Evolutionary conservation across 2,888 invertebrate genomes (phyloP), one percentile per base, ranked within the genome.

Genomic region (Trisateles emortualis): DNA sequence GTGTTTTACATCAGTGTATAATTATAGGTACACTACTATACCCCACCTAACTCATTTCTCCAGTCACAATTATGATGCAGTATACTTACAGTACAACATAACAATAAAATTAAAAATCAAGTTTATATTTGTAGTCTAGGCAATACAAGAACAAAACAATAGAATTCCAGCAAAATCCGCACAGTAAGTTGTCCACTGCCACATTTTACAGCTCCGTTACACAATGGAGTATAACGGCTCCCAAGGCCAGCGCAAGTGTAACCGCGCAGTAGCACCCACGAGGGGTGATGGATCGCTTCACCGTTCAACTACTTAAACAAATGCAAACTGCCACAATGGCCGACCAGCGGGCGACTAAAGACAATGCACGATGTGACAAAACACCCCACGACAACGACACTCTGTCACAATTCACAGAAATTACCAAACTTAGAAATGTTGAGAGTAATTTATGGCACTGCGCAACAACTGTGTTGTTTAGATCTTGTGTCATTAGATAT

Each of bases 191-290:
- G 13, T 36, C 36, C 41, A 39, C 26, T 13, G 30, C 47, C 26
- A 39, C 46, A 47, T 44, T 57, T 48, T 13, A 46, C 60, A 57
- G 41, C 51, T 17, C 52, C 42, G 41, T 22, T 55, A 64, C 52
- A 52, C 29, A 48, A 43, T 47, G 40, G 14, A 4, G 11, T 43
- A 47, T 60, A 72, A 69, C 61, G 54, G 67, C 51, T 42, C n/a
- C 62, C 52, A 52, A 53, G 66, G 51, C 57, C 47, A 49, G 48
- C 22, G 65, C 22, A 19, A 32, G 52, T 71, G 56, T 49, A 80
- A 87, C 90, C 90, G 81, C 84, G 84, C 90, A 84, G 90, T 89
- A 90, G 90, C 88, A 72, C 76, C 81, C 81, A 73, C 79, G 64
- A 71, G 66, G 68, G 46, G 79, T 82, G 88, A 86, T 85, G 81